These are phyloP conservation scores for Sphecodes monilicornis DNA, from an alignment of 2,888 invertebrate species.

Conservation along the genomic window DNA sequence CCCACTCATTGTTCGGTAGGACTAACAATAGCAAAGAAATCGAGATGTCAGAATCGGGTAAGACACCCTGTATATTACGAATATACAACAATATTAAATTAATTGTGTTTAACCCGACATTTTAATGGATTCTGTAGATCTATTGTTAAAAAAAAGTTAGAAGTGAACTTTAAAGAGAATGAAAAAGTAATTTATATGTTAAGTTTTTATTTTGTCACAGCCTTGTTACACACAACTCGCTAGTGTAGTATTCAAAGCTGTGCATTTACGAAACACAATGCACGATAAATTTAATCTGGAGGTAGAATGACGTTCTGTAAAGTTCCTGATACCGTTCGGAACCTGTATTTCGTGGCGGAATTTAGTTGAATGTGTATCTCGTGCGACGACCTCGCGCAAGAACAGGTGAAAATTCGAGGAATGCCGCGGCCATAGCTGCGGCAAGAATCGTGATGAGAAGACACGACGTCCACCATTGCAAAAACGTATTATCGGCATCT, in stretches of 20 bases:
- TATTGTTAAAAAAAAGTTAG: no score
- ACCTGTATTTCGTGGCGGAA: constrained; percentile 5
- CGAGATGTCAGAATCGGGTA: no score
- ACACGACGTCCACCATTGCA: constrained; percentile 15
- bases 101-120: no score
- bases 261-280: neutral
- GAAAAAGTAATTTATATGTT: neutral
- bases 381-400: constrained; percentile 25
- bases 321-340: constrained; percentile 4
- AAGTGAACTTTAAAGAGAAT: neutral
- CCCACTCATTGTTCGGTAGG: no score
- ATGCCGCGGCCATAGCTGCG: constrained; percentile 12
- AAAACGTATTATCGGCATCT: constrained; percentile 52
- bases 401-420: constrained; percentile 44
- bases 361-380: constrained; percentile 9
- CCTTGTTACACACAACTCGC: neutral
- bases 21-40: no score
- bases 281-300: constrained; percentile 6
- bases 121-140: neutral
- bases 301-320: neutral
- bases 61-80: no score
- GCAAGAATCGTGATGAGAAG: constrained; percentile 15
- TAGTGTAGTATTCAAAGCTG: neutral
- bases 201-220: neutral
- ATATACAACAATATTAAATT: no score